phyloP scores from a whole-genome alignment of 2,113 vertebrate genomes.

The Sturnira hondurensis region DNA sequence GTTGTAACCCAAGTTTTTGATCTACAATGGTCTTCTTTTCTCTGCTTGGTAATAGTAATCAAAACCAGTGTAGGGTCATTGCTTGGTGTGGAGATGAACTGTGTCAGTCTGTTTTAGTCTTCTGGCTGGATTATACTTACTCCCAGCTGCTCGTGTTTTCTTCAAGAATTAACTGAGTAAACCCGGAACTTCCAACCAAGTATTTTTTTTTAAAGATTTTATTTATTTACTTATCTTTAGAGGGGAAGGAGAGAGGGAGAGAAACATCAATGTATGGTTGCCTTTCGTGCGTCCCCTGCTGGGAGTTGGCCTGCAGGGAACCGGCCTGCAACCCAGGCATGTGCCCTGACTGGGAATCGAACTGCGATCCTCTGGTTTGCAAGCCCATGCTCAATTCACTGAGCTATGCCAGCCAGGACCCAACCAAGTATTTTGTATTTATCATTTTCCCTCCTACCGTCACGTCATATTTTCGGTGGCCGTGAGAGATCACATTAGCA shows the following conservation, averaged over 20 bases:
- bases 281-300: no score
- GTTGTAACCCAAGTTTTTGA: not conserved
- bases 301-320: no score
- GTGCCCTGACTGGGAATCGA: no score
- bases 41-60: not conserved
- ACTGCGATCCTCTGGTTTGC: no score
- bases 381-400: no score
- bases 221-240: no score
- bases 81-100: not conserved
- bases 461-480: not conserved
- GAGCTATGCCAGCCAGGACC: no score
- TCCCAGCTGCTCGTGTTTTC: not conserved
- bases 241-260: no score
- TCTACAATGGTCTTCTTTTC: not conserved
- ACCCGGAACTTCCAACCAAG: not conserved
- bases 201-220: no score
- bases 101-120: not conserved
- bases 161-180: constrained; percentile 2
- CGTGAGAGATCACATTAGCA: not conserved
- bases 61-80: not conserved
- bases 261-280: no score
- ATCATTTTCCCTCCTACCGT: not conserved
- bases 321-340: no score
- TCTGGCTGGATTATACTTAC: not conserved
- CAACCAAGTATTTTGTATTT: not conserved